A percentile compares a stretch with the other conserved stretches of the same genome.
phyloP scores from a whole-genome alignment of 2,888 invertebrate species.

The Drosophila peninsularis region DNA sequence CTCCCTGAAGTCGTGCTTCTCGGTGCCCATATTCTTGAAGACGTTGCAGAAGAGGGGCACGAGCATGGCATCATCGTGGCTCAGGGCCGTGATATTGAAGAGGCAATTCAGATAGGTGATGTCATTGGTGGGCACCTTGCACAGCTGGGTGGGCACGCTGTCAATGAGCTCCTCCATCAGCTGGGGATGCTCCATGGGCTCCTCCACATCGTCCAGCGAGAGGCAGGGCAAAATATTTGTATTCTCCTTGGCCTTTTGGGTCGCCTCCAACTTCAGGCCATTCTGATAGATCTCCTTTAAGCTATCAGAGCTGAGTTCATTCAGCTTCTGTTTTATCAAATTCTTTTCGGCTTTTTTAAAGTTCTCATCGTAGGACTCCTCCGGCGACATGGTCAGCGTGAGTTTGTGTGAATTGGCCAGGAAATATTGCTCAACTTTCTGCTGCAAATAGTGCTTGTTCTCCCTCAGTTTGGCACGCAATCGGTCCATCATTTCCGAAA shows the following conservation, averaged over 20 bases:
- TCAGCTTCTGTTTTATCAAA: conserved; percentile 88
- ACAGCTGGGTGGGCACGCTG: conserved; percentile 89
- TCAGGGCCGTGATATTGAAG: conserved; percentile 89
- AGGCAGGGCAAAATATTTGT: conserved; percentile 92
- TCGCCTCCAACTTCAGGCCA: conserved; percentile 89
- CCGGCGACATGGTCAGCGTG: conserved; percentile 93
- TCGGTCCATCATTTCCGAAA: conserved; percentile 88
- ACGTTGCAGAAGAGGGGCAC: conserved; percentile 94
- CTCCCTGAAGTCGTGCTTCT: conserved; percentile 90
- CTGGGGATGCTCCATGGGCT: conserved; percentile 85
- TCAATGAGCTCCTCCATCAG: conserved; percentile 66
- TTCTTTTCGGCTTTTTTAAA: conserved; percentile 88
- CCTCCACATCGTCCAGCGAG: conserved; percentile 90
- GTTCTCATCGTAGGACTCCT: conserved; percentile 89
- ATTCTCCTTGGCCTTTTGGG: conserved; percentile 90
- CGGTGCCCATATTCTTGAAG: conserved; percentile 93
- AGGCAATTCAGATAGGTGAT: conserved; percentile 93
- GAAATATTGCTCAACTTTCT: conserved; percentile 90
- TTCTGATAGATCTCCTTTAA: conserved; percentile 88
- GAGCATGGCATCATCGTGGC: conserved; percentile 88
- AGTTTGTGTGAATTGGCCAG: conserved; percentile 92
- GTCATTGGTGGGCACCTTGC: conserved; percentile 94
- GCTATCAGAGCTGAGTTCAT: conserved; percentile 85
- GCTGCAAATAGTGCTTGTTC: conserved; percentile 89
- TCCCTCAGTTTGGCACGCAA: conserved; percentile 87